phyloP scores from a whole-genome alignment of 2,797 vertebrate species.

The Trichosurus vulpecula region DNA sequence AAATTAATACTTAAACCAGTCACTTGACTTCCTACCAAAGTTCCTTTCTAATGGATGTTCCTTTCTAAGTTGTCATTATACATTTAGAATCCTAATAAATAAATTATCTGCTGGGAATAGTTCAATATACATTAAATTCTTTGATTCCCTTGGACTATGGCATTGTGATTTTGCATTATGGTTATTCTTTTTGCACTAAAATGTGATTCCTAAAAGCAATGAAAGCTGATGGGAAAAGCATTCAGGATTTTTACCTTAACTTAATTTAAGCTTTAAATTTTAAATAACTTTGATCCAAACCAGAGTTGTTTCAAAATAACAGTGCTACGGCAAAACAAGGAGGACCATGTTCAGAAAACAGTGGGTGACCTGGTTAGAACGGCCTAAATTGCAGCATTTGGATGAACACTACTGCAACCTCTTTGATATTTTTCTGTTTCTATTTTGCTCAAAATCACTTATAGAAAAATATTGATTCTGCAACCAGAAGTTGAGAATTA shows the following conservation, averaged over 20 bases:
- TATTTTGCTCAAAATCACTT: conserved; percentile 16
- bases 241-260: conserved; percentile 14
- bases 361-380: conserved; percentile 19
- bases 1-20: conserved; percentile 27
- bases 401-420: not conserved
- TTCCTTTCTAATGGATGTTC: conserved; percentile 70
- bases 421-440: conserved; percentile 20
- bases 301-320: conserved; percentile 28
- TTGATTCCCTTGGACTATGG: not conserved
- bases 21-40: conserved; percentile 28
- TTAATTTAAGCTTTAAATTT: not conserved
- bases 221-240: not conserved
- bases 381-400: not conserved
- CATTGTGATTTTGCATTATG: conserved; percentile 15
- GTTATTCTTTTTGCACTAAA: conserved; percentile 13
- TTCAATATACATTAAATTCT: conserved; percentile 16
- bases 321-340: not conserved
- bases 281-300: not conserved
- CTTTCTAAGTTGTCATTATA: conserved; percentile 50
- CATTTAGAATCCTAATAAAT: not conserved
- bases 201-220: conserved; percentile 29
- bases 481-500: conserved; percentile 1
- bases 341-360: not conserved
- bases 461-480: not conserved
- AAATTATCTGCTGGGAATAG: conserved; percentile 18